Conservation (phyloP, 2,797 vertebrate species). For the Leontopithecus rosalia region DNA sequence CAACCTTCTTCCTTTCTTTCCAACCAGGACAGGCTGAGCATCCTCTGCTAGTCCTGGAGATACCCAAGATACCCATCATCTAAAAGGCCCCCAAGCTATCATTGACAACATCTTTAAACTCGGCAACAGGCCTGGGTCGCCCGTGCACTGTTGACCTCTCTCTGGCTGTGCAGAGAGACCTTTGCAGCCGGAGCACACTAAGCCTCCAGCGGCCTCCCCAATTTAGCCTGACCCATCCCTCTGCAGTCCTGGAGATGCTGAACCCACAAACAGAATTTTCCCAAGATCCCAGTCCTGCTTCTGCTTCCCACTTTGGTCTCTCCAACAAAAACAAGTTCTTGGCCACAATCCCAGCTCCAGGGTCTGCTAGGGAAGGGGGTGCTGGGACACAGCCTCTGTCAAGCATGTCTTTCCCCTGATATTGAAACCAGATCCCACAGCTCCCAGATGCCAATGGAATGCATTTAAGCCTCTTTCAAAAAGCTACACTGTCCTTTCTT, state of each 20-base stretch:
- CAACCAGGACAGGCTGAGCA: neutral
- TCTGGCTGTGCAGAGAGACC: neutral
- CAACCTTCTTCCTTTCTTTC: neutral
- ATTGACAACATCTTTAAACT: neutral
- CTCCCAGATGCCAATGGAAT: constrained; percentile 60
- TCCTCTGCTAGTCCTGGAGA: neutral
- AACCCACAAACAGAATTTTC: constrained; percentile 53
- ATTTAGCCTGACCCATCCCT: neutral
- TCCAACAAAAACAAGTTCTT: constrained; percentile 76
- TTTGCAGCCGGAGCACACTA: rapidly evolving
- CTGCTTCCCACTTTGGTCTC: constrained; percentile 54
- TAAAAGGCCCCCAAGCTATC: neutral
- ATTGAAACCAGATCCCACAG: constrained; percentile 75
- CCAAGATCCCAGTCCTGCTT: constrained; percentile 48
- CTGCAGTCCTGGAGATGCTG: constrained; percentile 4
- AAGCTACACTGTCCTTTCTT: constrained; percentile 52
- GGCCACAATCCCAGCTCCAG: constrained; percentile 24
- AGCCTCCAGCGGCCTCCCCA: neutral
- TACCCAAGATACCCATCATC: neutral
- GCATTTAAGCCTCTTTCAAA: constrained; percentile 72
- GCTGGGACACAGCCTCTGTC: constrained; percentile 39
- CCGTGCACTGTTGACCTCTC: neutral
- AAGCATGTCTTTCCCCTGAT: constrained; percentile 8
- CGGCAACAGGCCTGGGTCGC: neutral
- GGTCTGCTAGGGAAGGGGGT: neutral